These are phyloP conservation scores for Lanistes nyassanus DNA, from an alignment of 1,140 invertebrate species.

Conservation along the genomic window DNA sequence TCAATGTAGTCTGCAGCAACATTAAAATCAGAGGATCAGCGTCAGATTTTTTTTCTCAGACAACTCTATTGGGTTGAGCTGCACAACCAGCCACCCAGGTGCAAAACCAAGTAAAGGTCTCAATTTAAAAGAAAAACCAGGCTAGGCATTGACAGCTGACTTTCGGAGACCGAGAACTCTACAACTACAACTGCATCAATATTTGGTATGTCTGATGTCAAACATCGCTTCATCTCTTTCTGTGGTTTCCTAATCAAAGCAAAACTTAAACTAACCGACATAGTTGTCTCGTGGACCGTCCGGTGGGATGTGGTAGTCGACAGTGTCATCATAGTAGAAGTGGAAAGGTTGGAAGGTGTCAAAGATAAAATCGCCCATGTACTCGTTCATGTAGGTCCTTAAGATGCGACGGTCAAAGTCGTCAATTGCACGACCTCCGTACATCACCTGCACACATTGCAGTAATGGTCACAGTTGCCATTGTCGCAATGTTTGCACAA, in stretches of 20 bases:
- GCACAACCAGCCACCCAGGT: no score
- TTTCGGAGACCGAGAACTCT: background rate
- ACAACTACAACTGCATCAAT: background rate
- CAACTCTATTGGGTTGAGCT: background rate
- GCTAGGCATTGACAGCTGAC: background rate
- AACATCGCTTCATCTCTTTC: no score
- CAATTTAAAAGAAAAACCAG: background rate
- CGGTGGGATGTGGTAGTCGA: constrained; percentile 83
- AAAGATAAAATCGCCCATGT: constrained; percentile 92
- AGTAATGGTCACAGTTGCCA: background rate
- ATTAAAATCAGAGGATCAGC: background rate
- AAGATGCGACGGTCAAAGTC: constrained; percentile 87
- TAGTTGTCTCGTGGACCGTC: constrained; percentile 73
- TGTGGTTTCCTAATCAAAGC: no score
- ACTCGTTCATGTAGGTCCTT: constrained; percentile 90
- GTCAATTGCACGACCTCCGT: constrained; percentile 90
- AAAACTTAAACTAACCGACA: constrained; percentile 49
- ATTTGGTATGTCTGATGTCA: background rate
- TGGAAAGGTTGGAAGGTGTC: constrained; percentile 89
- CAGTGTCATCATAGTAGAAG: constrained; percentile 80
- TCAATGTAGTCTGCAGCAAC: constrained; percentile 64
- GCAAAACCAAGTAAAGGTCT: background rate
- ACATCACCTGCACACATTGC: constrained; percentile 79
- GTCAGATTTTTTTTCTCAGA: background rate
- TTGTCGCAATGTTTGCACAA: constrained; percentile 14